Conservation (phyloP, 2,113 vertebrate genomes). For the Corythoichthys haematopterus region DNA sequence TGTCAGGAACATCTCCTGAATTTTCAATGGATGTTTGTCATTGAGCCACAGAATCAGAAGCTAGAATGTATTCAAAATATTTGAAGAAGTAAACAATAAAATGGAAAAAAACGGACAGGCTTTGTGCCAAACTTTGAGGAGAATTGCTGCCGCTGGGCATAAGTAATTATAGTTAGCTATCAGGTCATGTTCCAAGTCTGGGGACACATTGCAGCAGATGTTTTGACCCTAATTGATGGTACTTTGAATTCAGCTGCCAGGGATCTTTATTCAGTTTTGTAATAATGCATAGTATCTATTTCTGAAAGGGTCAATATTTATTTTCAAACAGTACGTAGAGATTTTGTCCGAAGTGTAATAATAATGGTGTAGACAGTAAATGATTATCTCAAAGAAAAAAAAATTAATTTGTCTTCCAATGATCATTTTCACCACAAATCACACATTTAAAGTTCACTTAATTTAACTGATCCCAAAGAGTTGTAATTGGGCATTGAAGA, state of each 20-base stretch:
- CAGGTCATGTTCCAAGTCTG: conserved; percentile 26
- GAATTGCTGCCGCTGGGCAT: conserved; percentile 32
- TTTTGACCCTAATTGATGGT: conserved; percentile 26
- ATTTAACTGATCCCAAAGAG: background rate
- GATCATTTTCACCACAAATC: too few species aligned
- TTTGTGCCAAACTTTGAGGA: conserved; percentile 41
- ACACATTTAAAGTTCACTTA: background rate
- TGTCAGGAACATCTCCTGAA: conserved; percentile 2
- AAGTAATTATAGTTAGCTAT: conserved; percentile 28
- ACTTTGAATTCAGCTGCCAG: conserved; percentile 52
- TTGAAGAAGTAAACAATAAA: conserved; percentile 27
- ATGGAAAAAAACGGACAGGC: conserved; percentile 22
- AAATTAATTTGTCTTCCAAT: too few species aligned
- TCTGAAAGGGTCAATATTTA: background rate
- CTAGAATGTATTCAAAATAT: conserved; percentile 20
- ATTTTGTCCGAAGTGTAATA: background rate
- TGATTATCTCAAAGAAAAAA: background rate
- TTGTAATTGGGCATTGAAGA: too few species aligned
- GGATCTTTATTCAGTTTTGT: conserved; percentile 6
- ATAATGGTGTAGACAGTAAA: background rate
- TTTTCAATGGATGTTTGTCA: conserved; percentile 11
- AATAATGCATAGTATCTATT: background rate
- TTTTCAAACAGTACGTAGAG: background rate
- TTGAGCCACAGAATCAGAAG: conserved; percentile 26
- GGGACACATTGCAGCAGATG: conserved; percentile 48